Conservation (phyloP, 2,797 vertebrate genomes). For the Agapornis canus region DNA sequence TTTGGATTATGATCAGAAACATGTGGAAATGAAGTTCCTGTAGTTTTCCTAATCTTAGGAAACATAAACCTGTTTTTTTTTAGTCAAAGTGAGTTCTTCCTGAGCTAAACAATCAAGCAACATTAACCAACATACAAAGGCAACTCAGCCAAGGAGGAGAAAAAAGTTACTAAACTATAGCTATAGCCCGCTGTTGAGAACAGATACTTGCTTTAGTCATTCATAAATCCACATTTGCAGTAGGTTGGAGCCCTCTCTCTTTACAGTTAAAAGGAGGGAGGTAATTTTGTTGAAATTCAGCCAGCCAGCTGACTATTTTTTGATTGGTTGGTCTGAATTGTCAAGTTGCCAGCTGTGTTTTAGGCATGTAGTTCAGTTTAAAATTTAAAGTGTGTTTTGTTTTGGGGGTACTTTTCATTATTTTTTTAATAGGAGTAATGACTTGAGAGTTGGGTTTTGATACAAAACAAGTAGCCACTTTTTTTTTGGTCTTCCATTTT, state of each 20-base stretch:
- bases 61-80: neutral
- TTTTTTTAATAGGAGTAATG: neutral
- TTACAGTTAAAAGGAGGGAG: neutral
- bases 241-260: neutral
- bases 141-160: neutral
- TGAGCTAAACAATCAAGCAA: neutral
- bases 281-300: neutral
- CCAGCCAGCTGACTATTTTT: neutral
- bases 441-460: neutral
- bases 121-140: neutral
- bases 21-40: neutral
- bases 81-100: neutral
- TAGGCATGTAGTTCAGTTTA: neutral
- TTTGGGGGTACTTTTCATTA: neutral
- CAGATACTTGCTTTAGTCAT: neutral
- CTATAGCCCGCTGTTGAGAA: neutral
- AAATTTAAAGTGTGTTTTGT: neutral
- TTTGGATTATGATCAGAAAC: neutral
- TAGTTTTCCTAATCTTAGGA: neutral
- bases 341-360: neutral
- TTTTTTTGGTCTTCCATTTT: neutral
- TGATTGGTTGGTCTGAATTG: neutral
- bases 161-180: neutral
- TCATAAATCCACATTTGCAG: neutral
- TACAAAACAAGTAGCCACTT: neutral